Conservation (phyloP, 2,888 invertebrate genomes). For the Protonemura montana region DNA sequence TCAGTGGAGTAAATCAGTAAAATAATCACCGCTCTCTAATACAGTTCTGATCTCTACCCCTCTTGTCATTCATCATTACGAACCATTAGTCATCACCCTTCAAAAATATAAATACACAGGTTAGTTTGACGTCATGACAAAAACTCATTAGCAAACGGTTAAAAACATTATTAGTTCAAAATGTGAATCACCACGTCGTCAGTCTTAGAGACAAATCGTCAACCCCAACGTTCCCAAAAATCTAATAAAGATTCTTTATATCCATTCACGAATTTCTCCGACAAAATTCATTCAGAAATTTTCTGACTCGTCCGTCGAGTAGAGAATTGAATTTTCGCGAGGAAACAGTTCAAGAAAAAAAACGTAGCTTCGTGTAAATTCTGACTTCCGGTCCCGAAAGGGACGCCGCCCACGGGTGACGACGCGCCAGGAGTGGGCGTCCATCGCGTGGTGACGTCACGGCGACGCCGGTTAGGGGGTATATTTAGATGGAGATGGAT, state of each 20-base stretch:
- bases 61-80: neutral
- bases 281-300: neutral
- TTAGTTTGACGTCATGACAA: neutral
- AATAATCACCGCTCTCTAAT: neutral
- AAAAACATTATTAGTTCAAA: neutral
- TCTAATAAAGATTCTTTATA: neutral
- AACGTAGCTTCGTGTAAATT: conserved; percentile 54
- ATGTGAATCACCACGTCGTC: neutral
- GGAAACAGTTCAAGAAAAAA: neutral
- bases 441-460: neutral
- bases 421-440: neutral
- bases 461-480: neutral
- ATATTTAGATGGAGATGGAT: neutral
- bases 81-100: neutral
- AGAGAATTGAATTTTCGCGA: neutral
- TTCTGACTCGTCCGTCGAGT: neutral
- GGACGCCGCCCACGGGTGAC: conserved; percentile 8
- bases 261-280: neutral
- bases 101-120: neutral
- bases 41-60: neutral
- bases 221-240: neutral
- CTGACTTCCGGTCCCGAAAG: conserved; percentile 40
- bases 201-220: neutral
- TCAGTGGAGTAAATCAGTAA: neutral
- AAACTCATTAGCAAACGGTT: neutral